Evolutionary conservation across 2,888 invertebrate species (phyloP).

Genomic region (Calameuta filiformis): DNA sequence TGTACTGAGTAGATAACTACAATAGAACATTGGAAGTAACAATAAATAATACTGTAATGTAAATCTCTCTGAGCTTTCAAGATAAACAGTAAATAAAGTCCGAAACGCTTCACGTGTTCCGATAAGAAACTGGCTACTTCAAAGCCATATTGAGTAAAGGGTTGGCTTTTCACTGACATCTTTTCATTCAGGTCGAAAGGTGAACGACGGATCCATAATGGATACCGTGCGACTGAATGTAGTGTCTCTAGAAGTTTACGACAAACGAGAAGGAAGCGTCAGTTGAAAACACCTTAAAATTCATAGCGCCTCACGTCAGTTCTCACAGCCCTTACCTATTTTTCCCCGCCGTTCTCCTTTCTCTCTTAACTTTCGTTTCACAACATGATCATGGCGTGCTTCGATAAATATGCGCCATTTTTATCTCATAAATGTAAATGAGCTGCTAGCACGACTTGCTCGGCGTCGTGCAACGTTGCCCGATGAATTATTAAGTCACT

Average conservation of each 20-base stretch:
- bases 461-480: constrained; percentile 17
- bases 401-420: constrained; percentile 33
- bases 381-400: constrained; percentile 20
- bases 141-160: background rate
- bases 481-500: constrained; percentile 37
- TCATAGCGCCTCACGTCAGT: constrained; percentile 3
- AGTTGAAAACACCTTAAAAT: constrained; percentile 4
- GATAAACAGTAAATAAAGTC: background rate
- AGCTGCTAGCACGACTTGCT: constrained; percentile 27
- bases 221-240: background rate
- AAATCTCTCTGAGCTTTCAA: background rate
- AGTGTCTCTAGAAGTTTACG: background rate
- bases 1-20: background rate
- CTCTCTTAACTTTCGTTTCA: constrained; percentile 15
- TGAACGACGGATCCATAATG: background rate
- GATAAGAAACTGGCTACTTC: background rate
- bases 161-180: background rate
- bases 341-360: background rate
- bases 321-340: constrained; percentile 7
- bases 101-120: background rate
- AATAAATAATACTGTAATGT: background rate
- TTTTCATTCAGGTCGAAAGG: background rate
- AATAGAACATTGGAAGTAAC: background rate
- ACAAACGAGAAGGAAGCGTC: background rate
- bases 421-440: constrained; percentile 40